Conservation (phyloP, 2,797 vertebrate species). For the Acrossocheilus fasciatus region DNA sequence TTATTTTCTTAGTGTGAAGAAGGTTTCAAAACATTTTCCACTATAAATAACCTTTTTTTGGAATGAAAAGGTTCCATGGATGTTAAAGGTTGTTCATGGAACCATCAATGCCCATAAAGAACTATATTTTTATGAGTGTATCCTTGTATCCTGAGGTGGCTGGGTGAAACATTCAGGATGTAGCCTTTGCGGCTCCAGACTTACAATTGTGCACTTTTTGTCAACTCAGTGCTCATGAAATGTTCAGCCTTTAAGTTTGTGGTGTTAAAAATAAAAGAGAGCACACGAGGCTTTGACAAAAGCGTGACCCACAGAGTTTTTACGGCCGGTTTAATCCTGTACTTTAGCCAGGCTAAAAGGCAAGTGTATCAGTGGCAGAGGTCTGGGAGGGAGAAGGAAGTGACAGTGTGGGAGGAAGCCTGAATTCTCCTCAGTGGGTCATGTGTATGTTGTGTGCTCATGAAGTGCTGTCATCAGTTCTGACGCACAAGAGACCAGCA, state of each 20-base stretch:
- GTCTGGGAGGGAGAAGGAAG: slow-evolving; percentile 53
- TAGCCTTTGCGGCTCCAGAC: neutral
- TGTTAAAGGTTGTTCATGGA: neutral
- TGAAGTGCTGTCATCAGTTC: slow-evolving; percentile 81
- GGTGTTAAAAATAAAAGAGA: slow-evolving; percentile 29
- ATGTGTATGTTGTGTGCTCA: slow-evolving; percentile 79
- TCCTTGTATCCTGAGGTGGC: neutral
- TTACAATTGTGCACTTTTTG: slow-evolving; percentile 4
- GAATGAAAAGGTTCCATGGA: neutral
- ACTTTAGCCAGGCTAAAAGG: slow-evolving; percentile 35
- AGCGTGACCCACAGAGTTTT: slow-evolving; percentile 12
- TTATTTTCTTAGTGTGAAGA: neutral
- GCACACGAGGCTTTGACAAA: slow-evolving; percentile 30
- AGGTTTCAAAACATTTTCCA: neutral
- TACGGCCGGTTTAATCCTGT: slow-evolving; percentile 40
- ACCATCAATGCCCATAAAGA: neutral
- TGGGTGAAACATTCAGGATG: slow-evolving; percentile 7
- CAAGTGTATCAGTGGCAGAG: slow-evolving; percentile 51
- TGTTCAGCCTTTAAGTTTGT: slow-evolving; percentile 6
- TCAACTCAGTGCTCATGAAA: slow-evolving; percentile 10
- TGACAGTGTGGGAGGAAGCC: slow-evolving; percentile 50
- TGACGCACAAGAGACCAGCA: slow-evolving; percentile 81
- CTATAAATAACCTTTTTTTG: neutral
- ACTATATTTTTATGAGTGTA: neutral
- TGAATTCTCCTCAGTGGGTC: slow-evolving; percentile 75